These are phyloP conservation scores for Pycnonotus jocosus DNA, from an alignment of 2,113 vertebrate species.

Conservation along the genomic window DNA sequence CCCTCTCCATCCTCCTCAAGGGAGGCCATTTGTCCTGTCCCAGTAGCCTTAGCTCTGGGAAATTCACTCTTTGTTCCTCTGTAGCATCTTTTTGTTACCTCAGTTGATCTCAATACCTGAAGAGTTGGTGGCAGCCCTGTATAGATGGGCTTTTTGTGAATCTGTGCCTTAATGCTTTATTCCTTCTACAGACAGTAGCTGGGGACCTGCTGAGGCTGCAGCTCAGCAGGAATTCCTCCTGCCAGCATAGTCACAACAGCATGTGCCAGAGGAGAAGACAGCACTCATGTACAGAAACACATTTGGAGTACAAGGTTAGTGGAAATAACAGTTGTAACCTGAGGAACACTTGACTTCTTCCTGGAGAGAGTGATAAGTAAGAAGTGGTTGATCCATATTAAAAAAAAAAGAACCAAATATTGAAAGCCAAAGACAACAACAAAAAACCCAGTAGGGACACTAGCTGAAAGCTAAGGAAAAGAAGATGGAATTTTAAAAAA, in stretches of 20 bases:
- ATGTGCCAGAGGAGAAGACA: neutral
- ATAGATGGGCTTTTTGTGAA: neutral
- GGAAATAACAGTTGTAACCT: neutral
- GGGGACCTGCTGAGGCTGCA: neutral
- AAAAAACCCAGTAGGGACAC: neutral
- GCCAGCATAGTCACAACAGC: rapidly evolving
- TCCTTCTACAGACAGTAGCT: neutral
- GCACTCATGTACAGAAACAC: neutral
- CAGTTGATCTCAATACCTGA: neutral
- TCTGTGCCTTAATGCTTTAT: neutral
- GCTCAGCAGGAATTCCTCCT: neutral
- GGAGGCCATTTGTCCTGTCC: neutral
- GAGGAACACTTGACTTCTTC: neutral
- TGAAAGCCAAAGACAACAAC: neutral
- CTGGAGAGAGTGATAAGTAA: neutral
- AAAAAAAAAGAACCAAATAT: neutral
- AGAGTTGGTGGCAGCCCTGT: neutral
- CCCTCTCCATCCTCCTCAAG: neutral
- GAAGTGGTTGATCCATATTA: neutral
- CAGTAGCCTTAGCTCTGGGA: neutral
- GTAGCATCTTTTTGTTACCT: neutral
- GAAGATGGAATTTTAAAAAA: neutral
- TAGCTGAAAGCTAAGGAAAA: neutral
- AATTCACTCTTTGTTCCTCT: neutral
- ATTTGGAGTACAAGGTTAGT: neutral